Percentiles rank a stretch among this genome's conserved stretches.
phyloP scores from a whole-genome alignment of 2,113 vertebrate species.

The Phrynosoma blainvillii region DNA sequence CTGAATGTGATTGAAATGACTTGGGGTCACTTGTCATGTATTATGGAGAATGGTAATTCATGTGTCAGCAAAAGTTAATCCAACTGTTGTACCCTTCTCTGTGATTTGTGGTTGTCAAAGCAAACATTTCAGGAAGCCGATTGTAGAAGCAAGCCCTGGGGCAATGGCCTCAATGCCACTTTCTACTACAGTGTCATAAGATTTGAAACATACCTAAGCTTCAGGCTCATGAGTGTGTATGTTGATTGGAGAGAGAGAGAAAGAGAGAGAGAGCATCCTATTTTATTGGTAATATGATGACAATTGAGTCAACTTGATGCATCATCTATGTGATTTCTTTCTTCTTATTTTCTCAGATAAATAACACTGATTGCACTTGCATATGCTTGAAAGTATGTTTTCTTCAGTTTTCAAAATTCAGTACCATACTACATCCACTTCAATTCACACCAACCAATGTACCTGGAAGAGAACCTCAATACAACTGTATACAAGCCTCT shows the following conservation, averaged over 20 bases:
- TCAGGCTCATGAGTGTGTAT: too few relatives aligned
- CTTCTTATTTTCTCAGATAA: not conserved
- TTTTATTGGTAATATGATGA: not conserved
- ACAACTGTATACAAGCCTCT: too few relatives aligned
- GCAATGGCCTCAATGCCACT: not conserved
- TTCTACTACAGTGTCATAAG: not conserved
- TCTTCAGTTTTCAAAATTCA: too few relatives aligned
- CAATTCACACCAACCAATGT: not conserved
- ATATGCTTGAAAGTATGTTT: not conserved
- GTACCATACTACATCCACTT: not conserved
- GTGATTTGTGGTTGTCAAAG: not conserved
- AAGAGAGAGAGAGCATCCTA: not conserved
- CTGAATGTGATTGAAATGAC: slow-evolving; percentile 4
- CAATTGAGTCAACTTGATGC: not conserved
- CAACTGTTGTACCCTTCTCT: not conserved
- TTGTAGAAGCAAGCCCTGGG: not conserved
- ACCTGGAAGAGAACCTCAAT: not conserved
- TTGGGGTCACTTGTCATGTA: slow-evolving; percentile 2
- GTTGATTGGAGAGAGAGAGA: too few relatives aligned
- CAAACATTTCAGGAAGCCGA: not conserved
- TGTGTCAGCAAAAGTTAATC: slow-evolving; percentile 22
- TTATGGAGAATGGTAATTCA: slow-evolving; percentile 6
- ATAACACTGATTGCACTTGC: not conserved
- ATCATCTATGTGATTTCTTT: not conserved
- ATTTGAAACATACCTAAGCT: not conserved